phyloP scores from a whole-genome alignment of 2,797 vertebrate species.

The Perodicticus potto region DNA sequence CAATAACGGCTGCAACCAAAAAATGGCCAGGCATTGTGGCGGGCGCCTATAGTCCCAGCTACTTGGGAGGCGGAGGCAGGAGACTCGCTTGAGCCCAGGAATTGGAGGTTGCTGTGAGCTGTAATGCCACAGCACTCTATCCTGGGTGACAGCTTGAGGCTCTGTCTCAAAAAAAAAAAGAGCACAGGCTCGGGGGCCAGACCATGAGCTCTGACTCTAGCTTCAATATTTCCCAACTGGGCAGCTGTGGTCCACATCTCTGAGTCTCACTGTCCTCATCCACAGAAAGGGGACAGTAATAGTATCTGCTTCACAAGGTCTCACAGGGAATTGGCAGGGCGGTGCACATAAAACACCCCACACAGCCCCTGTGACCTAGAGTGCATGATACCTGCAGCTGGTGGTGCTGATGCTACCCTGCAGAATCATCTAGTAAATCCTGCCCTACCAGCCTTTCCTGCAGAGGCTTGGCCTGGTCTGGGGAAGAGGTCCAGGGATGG shows the following conservation, averaged over 20 bases:
- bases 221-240: no score
- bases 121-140: no score
- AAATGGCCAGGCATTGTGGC: no score
- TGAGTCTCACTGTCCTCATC: background rate
- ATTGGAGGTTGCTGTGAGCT: no score
- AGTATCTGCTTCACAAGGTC: background rate
- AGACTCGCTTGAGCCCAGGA: no score
- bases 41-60: no score
- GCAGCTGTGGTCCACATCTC: background rate
- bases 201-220: no score
- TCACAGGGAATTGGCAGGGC: background rate
- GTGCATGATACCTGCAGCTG: background rate
- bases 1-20: no score
- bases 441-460: background rate
- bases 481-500: no score
- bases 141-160: no score
- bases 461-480: background rate
- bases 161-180: no score
- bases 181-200: background rate
- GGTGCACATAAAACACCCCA: background rate
- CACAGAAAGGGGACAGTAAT: background rate
- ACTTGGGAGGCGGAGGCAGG: no score
- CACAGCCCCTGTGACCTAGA: background rate
- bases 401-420: accelerated
- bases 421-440: background rate